Conservation (phyloP, 30 jellyfish, hydroid and myxozoan genomes). For the Turritopsis dohrnii region DNA sequence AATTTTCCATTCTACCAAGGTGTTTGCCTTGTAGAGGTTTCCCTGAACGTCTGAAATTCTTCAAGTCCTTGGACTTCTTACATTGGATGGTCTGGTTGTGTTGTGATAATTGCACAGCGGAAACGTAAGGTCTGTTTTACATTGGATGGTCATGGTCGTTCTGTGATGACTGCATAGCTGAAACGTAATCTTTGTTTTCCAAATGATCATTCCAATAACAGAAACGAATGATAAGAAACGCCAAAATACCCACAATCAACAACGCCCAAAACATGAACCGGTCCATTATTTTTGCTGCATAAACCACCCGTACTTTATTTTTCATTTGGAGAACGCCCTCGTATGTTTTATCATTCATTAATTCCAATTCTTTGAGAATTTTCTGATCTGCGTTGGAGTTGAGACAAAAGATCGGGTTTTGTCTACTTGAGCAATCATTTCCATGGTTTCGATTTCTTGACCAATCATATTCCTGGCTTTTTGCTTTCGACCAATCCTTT, state of each 20-base stretch:
- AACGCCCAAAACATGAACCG: background rate
- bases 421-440: too few relatives aligned
- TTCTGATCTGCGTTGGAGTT: background rate
- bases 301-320: background rate
- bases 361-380: background rate
- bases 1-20: too few relatives aligned
- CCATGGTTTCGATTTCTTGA: too few relatives aligned
- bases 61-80: too few relatives aligned
- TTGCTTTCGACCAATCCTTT: too few relatives aligned
- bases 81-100: too few relatives aligned
- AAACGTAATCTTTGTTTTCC: background rate
- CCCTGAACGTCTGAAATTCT: too few relatives aligned
- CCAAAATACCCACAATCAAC: background rate
- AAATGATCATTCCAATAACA: background rate
- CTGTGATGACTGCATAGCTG: background rate
- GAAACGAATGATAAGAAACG: background rate
- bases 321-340: background rate
- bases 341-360: background rate
- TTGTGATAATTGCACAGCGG: too few relatives aligned
- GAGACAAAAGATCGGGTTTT: background rate
- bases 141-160: too few relatives aligned
- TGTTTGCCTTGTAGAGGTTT: too few relatives aligned
- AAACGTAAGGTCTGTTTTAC: too few relatives aligned
- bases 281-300: background rate
- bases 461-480: too few relatives aligned